Evolutionary conservation across 2,113 vertebrate genomes (phyloP).

Genomic region (Chloroceryle aenea): DNA sequence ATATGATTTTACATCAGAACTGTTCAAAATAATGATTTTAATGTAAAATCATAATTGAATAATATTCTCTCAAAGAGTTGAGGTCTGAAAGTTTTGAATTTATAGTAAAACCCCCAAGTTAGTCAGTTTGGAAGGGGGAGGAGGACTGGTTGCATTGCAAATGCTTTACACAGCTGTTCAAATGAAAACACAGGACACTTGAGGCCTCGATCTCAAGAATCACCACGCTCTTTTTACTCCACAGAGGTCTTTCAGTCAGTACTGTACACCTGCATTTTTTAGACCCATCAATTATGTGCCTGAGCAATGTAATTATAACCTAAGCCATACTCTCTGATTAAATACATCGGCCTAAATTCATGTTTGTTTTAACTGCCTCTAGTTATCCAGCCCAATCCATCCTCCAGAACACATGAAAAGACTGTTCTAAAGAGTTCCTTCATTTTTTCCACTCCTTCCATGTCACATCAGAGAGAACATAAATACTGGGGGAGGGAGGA

Average conservation of each 20-base stretch:
- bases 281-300: slow-evolving; percentile 70
- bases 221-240: slow-evolving; percentile 36
- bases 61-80: background rate
- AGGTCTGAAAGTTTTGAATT: background rate
- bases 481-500: background rate
- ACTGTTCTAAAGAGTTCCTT: slow-evolving; percentile 15
- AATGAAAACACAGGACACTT: slow-evolving; percentile 61
- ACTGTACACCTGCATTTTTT: slow-evolving; percentile 66
- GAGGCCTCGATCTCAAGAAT: slow-evolving; percentile 61
- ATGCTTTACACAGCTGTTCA: slow-evolving; percentile 53
- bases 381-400: slow-evolving; percentile 49
- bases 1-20: background rate
- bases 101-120: background rate
- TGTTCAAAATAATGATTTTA: background rate
- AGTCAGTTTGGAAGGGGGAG: background rate
- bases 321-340: slow-evolving; percentile 65
- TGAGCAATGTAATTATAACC: slow-evolving; percentile 67
- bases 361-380: slow-evolving; percentile 73
- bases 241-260: slow-evolving; percentile 60
- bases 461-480: slow-evolving; percentile 15
- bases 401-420: slow-evolving; percentile 34
- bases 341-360: slow-evolving; percentile 62
- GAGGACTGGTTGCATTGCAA: background rate
- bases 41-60: background rate
- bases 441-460: background rate